Base-by-base conservation (phyloP, 2,113 vertebrate genomes). In the Rhinoderma darwinii region DNA sequence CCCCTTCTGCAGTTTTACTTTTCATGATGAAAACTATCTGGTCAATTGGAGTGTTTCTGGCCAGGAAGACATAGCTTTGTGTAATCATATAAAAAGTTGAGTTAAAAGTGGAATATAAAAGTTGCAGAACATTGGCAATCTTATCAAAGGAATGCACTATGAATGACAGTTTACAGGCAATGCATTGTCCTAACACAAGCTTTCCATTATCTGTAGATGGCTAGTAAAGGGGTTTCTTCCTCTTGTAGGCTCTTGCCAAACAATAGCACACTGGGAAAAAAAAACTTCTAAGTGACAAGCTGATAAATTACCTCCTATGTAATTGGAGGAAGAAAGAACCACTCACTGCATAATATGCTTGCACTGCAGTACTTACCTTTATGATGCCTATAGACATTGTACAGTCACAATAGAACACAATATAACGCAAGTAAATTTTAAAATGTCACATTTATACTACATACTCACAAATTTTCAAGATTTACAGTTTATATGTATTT, bases 291-390 rank as follows among this genome's bases (percentile, higher is more conserved):
- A 66, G 56, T 82, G 79, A 82, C 79, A 82, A 61, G 59, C 79
- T 82, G 79, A 82, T 82, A 82, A 82, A 82, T 82, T 56, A 82
- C 79, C 79, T 59, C 56, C 51, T 82, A 63, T 82, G 79, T 63
- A 63, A 63, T 61, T 66, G 56, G 56, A 63, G 61, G 56, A 82
- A 82, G 56, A 82, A 63, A 66, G 79, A 82, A 66, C 22, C 79
- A 43, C 79, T 63, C 39, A 41, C 8, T 41, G 41, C 56, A 82
- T 27, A 82, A 66, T 82, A 44, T 61, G 20, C 79, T 66, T 32
- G 37, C 35, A 63, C 39, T 81, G 74, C 41, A 44, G 7, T 8
- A 41, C 25, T 75, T 75, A 44, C 41, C 44, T 77, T 77, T 50
- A 77, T 77, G 43, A 10, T 77, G 44, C n/a, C 74, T 32, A 30